A percentile compares a stretch with the other conserved stretches of the same genome.
phyloP scores from a whole-genome alignment of 2,888 invertebrate species.

The Lutraria lutraria region DNA sequence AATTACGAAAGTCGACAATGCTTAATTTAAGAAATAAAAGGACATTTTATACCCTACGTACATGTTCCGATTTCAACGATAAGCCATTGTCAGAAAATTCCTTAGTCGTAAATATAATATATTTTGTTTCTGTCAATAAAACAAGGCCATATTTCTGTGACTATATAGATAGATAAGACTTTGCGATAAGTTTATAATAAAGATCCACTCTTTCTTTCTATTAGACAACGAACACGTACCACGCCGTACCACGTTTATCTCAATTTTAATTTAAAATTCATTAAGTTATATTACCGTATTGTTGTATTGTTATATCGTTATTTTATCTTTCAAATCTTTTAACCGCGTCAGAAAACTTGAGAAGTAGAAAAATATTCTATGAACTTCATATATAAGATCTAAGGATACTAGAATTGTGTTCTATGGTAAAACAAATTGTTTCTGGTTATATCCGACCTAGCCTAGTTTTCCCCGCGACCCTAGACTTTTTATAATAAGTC shows the following conservation, averaged over 20 bases:
- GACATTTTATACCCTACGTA: conserved; percentile 5
- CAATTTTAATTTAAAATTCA: too few species aligned
- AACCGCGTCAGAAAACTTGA: too few species aligned
- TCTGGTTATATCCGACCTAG: too few species aligned
- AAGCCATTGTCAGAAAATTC: neutral
- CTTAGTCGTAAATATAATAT: neutral
- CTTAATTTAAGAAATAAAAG: neutral
- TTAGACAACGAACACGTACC: neutral
- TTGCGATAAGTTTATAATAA: neutral
- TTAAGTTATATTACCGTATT: too few species aligned
- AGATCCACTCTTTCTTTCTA: neutral
- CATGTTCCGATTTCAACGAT: neutral
- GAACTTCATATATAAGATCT: too few species aligned
- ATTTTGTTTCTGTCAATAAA: neutral
- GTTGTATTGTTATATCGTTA: too few species aligned
- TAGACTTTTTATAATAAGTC: too few species aligned
- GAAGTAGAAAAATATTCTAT: too few species aligned
- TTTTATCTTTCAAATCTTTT: too few species aligned
- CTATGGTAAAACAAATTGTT: too few species aligned
- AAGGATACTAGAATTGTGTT: too few species aligned
- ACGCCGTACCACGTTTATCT: neutral
- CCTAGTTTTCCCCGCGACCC: too few species aligned
- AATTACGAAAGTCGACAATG: conserved; percentile 24
- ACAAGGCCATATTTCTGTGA: conserved; percentile 6
- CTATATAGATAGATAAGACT: conserved; percentile 4